These are phyloP conservation scores for Fulica atra DNA, from an alignment of 2,113 vertebrate species.

Conservation along the genomic window DNA sequence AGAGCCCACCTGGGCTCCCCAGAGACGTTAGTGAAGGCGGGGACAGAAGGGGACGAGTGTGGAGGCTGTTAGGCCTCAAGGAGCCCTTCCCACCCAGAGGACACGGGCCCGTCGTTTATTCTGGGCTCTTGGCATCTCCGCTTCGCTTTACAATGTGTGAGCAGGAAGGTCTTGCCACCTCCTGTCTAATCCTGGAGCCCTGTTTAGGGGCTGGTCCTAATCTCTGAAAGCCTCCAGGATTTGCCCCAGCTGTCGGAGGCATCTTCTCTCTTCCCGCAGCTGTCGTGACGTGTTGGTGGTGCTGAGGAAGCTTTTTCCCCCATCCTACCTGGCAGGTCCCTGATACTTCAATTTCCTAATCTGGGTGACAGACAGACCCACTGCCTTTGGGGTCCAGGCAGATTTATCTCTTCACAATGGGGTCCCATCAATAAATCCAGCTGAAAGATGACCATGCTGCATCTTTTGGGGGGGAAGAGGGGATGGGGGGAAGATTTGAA, in stretches of 20 bases:
- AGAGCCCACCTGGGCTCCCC: not conserved
- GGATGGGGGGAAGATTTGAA: not conserved
- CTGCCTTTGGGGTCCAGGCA: not conserved
- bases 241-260: not conserved
- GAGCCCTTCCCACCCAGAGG: not conserved
- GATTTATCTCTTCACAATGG: not conserved
- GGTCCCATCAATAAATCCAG: not conserved
- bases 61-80: not conserved
- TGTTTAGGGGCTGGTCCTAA: not conserved
- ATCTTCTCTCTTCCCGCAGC: not conserved
- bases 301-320: fast-evolving
- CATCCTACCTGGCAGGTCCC: not conserved
- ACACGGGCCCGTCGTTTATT: fast-evolving
- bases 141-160: fast-evolving
- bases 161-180: not conserved
- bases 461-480: not conserved
- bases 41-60: fast-evolving
- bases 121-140: not conserved
- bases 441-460: not conserved
- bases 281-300: fast-evolving
- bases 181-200: not conserved
- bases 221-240: not conserved
- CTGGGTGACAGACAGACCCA: fast-evolving
- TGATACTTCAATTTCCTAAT: not conserved
- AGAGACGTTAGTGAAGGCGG: not conserved